A percentile compares a stretch with the other conserved stretches of the same genome.
These are phyloP conservation scores for Allacma fusca DNA, from an alignment of 2,888 invertebrate species.

Conservation along the genomic window DNA sequence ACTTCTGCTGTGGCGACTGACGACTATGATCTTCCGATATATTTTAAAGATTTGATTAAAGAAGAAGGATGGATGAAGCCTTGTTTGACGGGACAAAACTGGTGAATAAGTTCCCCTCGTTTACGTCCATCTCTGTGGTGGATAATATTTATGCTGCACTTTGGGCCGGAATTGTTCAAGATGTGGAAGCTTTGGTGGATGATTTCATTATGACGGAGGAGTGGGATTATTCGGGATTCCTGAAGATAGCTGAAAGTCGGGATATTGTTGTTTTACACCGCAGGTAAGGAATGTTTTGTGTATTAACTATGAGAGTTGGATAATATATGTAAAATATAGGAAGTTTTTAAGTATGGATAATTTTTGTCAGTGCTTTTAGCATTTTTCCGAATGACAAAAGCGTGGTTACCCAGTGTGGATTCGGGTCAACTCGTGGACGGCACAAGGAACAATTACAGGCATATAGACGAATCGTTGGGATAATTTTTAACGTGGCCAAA, in stretches of 20 bases:
- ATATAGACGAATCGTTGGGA: slow-evolving; percentile 4
- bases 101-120: slow-evolving; percentile 19
- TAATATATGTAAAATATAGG: background rate
- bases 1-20: too few species aligned
- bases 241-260: slow-evolving; percentile 31
- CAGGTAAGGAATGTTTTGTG: slow-evolving; percentile 24
- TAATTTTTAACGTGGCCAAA: slow-evolving; percentile 37
- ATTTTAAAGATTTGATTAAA: too few species aligned
- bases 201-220: slow-evolving; percentile 22
- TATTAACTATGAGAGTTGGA: background rate
- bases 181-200: slow-evolving; percentile 33
- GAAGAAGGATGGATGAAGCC: background rate
- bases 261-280: slow-evolving; percentile 30
- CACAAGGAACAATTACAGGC: slow-evolving; percentile 19
- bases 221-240: slow-evolving; percentile 35
- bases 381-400: background rate
- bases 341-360: too few species aligned
- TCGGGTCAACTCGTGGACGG: slow-evolving; percentile 17
- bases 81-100: background rate
- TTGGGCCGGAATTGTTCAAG: slow-evolving; percentile 39
- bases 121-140: slow-evolving; percentile 22
- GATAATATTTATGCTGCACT: slow-evolving; percentile 39
- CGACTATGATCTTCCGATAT: too few species aligned
- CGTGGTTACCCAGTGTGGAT: background rate
- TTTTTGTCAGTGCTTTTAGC: slow-evolving; percentile 28